These are phyloP conservation scores for Brachionus asplanchnoidis DNA, from an alignment of 1,140 invertebrate species.

Conservation along the genomic window DNA sequence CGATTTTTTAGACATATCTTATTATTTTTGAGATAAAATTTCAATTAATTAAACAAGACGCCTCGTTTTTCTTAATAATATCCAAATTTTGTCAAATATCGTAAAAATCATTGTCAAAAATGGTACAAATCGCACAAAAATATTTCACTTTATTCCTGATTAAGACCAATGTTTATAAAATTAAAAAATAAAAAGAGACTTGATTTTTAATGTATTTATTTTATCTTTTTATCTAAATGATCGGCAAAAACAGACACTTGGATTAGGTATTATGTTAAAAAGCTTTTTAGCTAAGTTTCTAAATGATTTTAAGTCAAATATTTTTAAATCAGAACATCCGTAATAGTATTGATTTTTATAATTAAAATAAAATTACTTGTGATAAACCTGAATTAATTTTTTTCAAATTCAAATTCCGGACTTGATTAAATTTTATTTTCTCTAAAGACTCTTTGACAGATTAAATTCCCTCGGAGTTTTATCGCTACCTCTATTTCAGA, in stretches of 20 bases:
- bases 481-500: neutral
- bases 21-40: constrained; percentile 1
- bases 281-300: neutral
- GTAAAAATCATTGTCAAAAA: neutral
- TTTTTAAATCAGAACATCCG: neutral
- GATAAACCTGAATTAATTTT: neutral
- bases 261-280: neutral
- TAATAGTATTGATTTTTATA: neutral
- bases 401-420: no score
- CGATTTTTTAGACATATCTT: neutral
- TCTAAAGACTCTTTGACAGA: neutral
- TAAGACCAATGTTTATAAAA: neutral
- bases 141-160: neutral
- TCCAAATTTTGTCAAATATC: neutral
- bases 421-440: neutral
- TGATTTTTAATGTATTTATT: neutral
- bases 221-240: neutral
- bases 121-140: neutral
- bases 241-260: neutral
- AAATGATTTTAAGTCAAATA: neutral
- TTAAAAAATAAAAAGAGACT: neutral
- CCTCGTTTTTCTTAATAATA: neutral
- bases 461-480: neutral
- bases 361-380: neutral
- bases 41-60: constrained; percentile 2